Conservation (phyloP, 2,888 invertebrate species). For the Eudasyphora cyanicolor region DNA sequence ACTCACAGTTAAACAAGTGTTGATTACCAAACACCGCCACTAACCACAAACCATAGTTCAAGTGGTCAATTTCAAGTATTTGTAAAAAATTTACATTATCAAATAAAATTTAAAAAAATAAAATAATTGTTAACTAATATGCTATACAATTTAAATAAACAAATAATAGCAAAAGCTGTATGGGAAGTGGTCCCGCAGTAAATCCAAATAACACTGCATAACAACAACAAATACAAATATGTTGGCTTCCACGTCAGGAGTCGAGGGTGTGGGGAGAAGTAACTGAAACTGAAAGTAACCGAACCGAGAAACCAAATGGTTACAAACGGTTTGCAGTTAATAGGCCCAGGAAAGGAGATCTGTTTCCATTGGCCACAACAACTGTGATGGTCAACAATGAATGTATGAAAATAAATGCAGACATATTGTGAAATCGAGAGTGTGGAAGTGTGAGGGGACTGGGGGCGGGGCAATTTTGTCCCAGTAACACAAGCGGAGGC, state of each 20-base stretch:
- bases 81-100: background rate
- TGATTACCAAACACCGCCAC: background rate
- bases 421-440: background rate
- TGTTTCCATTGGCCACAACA: slow-evolving; percentile 1
- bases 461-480: background rate
- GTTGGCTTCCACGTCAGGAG: too few relatives aligned
- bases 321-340: background rate
- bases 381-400: background rate
- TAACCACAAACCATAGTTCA: background rate
- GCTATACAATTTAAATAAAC: background rate
- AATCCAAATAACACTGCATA: background rate
- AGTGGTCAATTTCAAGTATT: background rate
- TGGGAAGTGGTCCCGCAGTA: background rate
- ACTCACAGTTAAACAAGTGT: background rate
- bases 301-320: background rate
- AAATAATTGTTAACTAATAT: background rate
- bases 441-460: background rate
- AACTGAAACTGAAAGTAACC: background rate
- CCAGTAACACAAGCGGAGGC: background rate
- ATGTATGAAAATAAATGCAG: background rate
- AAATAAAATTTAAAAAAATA: background rate
- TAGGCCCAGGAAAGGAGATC: background rate
- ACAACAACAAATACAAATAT: background rate
- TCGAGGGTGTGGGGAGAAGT: background rate
- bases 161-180: background rate